Conservation (phyloP, 2,888 invertebrate genomes). For the Gastrophysa polygoni region DNA sequence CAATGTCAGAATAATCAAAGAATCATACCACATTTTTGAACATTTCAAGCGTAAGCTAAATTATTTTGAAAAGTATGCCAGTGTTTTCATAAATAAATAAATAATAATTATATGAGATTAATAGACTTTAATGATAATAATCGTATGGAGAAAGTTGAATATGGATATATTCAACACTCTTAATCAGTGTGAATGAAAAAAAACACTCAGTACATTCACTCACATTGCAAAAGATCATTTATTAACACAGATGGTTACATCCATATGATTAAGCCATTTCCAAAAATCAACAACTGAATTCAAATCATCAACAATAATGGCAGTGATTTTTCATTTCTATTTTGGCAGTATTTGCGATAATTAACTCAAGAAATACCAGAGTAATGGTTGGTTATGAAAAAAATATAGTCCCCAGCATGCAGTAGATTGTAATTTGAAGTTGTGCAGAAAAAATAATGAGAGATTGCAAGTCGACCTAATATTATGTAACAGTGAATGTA, state of each 20-base stretch:
- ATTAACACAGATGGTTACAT: slow-evolving; percentile 2
- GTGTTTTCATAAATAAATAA: not conserved
- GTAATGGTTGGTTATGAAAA: not conserved
- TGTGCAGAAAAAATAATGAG: not conserved
- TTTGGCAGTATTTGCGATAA: slow-evolving; percentile 32
- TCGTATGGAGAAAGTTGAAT: not conserved
- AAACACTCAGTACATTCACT: slow-evolving; percentile 6
- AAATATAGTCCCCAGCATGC: not conserved
- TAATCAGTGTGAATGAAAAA: slow-evolving; percentile 5
- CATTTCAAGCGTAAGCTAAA: too few species aligned
- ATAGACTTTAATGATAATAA: slow-evolving; percentile 2
- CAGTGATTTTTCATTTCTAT: slow-evolving; percentile 32
- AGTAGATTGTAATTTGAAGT: slow-evolving; percentile 4
- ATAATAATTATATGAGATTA: not conserved
- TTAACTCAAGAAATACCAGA: slow-evolving; percentile 5
- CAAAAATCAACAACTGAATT: slow-evolving; percentile 14
- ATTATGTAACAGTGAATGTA: too few species aligned
- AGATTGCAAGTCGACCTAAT: too few species aligned
- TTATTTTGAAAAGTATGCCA: not conserved
- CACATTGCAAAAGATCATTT: not conserved
- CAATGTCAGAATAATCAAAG: too few species aligned
- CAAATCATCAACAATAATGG: slow-evolving; percentile 38
- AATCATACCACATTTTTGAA: too few species aligned
- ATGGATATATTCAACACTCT: slow-evolving; percentile 7
- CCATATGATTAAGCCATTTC: slow-evolving; percentile 5